Evolutionary conservation across 2,113 vertebrate genomes (phyloP).

Genomic region (Xiphophorus couchianus): DNA sequence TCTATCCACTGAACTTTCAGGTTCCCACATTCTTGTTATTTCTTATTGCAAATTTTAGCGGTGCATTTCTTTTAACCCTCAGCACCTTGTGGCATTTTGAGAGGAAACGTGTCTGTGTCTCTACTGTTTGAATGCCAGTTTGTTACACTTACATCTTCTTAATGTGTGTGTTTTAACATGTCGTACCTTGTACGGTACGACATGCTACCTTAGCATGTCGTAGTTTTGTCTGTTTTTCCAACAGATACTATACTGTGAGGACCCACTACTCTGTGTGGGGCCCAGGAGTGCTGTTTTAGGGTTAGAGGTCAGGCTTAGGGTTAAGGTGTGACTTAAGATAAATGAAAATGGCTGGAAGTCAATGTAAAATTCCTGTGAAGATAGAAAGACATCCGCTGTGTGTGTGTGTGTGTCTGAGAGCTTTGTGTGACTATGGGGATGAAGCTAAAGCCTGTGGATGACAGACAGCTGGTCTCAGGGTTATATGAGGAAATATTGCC

Average conservation of each 20-base stretch:
- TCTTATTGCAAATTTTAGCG: slow-evolving; percentile 24
- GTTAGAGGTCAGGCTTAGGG: too few relatives aligned
- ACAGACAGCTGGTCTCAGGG: slow-evolving; percentile 36
- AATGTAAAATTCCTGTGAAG: too few relatives aligned
- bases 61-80: slow-evolving; percentile 55
- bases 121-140: slow-evolving; percentile 41
- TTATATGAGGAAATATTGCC: slow-evolving; percentile 31
- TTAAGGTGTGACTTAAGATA: too few relatives aligned
- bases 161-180: neutral
- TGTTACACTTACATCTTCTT: slow-evolving; percentile 28
- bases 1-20: slow-evolving; percentile 6
- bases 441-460: slow-evolving; percentile 39
- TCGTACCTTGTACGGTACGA: too few relatives aligned
- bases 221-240: too few relatives aligned
- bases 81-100: slow-evolving; percentile 56
- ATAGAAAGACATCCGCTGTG: neutral
- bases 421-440: slow-evolving; percentile 5
- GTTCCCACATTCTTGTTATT: slow-evolving; percentile 16
- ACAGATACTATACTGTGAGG: too few relatives aligned
- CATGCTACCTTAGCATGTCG: too few relatives aligned
- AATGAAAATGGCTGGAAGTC: too few relatives aligned
- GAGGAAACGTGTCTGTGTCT: slow-evolving; percentile 23
- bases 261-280: too few relatives aligned
- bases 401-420: slow-evolving; percentile 9
- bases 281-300: too few relatives aligned